phyloP scores from a whole-genome alignment of 2,797 vertebrate genomes.

The Sphaeramia orbicularis region DNA sequence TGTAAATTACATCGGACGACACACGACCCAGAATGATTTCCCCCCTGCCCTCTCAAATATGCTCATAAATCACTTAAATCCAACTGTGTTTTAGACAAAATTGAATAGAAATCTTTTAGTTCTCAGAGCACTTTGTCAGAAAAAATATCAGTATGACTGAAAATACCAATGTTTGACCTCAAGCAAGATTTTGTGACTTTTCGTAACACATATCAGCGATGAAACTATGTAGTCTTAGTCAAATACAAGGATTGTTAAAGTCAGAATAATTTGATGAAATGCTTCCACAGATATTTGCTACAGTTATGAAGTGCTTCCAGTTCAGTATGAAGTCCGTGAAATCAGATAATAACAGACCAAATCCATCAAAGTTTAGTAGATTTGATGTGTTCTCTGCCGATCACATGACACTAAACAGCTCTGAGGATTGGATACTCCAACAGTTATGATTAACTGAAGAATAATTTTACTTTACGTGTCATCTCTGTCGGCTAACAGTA shows the following conservation, averaged over 20 bases:
- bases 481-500: constrained; percentile 32
- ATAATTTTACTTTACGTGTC: constrained; percentile 19
- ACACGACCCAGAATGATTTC: constrained; percentile 33
- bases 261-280: constrained; percentile 41
- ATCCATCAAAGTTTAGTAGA: too few relatives aligned
- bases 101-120: constrained; percentile 18
- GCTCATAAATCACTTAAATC: constrained; percentile 22
- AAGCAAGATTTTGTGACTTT: constrained; percentile 24
- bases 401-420: too few relatives aligned
- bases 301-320: constrained; percentile 68
- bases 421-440: too few relatives aligned
- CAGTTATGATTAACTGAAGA: too few relatives aligned
- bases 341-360: constrained; percentile 14
- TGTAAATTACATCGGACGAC: constrained; percentile 28
- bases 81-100: constrained; percentile 23
- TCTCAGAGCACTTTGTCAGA: constrained; percentile 40
- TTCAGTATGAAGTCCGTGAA: constrained; percentile 32
- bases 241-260: constrained; percentile 23
- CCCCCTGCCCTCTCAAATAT: constrained; percentile 18
- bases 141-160: constrained; percentile 21
- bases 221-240: constrained; percentile 28
- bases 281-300: constrained; percentile 43
- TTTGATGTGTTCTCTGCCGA: too few relatives aligned
- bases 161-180: constrained; percentile 16
- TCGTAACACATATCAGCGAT: constrained; percentile 40